These are phyloP conservation scores for Metalampra italica DNA, from an alignment of 2,888 invertebrate genomes.

Conservation along the genomic window DNA sequence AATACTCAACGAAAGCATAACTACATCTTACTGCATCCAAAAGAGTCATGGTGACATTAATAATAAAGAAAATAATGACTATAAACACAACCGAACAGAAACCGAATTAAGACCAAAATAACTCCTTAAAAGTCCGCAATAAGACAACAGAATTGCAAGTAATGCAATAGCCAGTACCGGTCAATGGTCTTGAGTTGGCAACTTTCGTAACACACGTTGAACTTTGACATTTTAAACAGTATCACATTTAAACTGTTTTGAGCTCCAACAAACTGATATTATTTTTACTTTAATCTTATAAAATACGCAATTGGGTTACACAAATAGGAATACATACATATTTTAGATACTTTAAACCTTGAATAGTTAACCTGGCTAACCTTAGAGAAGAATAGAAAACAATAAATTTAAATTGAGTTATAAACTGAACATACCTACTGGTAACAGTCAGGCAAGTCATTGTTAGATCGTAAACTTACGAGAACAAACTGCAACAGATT, in stretches of 20 bases:
- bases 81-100: not conserved
- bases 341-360: not conserved
- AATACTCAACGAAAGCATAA: too few species aligned
- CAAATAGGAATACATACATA: not conserved
- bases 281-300: not conserved
- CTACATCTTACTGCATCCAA: not conserved
- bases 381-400: slow-evolving; percentile 11
- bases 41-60: not conserved
- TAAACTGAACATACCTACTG: slow-evolving; percentile 19
- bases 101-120: not conserved
- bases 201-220: slow-evolving; percentile 20
- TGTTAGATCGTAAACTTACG: slow-evolving; percentile 34
- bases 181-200: slow-evolving; percentile 35
- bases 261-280: not conserved
- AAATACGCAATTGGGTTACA: not conserved
- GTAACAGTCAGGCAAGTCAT: slow-evolving; percentile 30
- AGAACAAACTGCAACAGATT: slow-evolving; percentile 34
- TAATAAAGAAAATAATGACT: not conserved
- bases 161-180: slow-evolving; percentile 11
- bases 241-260: slow-evolving; percentile 4
- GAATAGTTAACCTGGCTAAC: not conserved
- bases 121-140: too few species aligned
- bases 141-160: not conserved
- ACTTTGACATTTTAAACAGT: slow-evolving; percentile 38
- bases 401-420: slow-evolving; percentile 14